These are phyloP conservation scores for Thinocorus orbignyianus DNA, from an alignment of 2,113 vertebrate genomes.

Conservation along the genomic window DNA sequence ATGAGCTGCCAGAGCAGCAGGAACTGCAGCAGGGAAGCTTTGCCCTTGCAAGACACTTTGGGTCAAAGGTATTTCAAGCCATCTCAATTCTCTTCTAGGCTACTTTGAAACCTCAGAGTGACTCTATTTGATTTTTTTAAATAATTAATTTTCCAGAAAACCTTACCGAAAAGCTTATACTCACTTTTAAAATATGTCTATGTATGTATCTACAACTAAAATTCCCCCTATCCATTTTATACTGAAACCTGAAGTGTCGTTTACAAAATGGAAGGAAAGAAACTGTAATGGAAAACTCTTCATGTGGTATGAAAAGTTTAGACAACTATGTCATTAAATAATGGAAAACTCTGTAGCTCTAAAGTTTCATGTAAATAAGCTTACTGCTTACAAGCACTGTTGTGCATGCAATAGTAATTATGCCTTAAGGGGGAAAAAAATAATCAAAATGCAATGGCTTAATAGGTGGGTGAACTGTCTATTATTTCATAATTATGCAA, in stretches of 20 bases:
- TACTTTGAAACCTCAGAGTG: slow-evolving; percentile 32
- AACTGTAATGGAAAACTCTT: slow-evolving; percentile 45
- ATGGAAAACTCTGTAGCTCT: slow-evolving; percentile 28
- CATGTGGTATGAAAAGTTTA: slow-evolving; percentile 45
- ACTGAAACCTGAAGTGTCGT: neutral
- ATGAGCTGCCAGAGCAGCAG: neutral
- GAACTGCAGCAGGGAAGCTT: slow-evolving; percentile 8
- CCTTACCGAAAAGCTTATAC: neutral
- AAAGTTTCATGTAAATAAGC: slow-evolving; percentile 49
- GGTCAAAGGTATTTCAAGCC: slow-evolving; percentile 38
- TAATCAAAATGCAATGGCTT: neutral
- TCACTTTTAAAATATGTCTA: neutral
- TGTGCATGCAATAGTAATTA: slow-evolving; percentile 36
- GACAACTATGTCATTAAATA: slow-evolving; percentile 50
- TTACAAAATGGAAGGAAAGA: slow-evolving; percentile 21
- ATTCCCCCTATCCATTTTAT: neutral
- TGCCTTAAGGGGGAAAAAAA: neutral
- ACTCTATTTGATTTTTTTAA: slow-evolving; percentile 1
- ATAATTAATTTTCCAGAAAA: slow-evolving; percentile 23
- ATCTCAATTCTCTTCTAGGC: neutral
- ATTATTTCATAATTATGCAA: neutral
- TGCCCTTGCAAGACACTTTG: neutral
- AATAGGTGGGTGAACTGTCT: neutral
- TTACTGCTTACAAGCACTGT: neutral
- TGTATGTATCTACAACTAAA: neutral